phyloP scores from a whole-genome alignment of 1,140 invertebrate species.

The Diachasmimorpha longicaudata region DNA sequence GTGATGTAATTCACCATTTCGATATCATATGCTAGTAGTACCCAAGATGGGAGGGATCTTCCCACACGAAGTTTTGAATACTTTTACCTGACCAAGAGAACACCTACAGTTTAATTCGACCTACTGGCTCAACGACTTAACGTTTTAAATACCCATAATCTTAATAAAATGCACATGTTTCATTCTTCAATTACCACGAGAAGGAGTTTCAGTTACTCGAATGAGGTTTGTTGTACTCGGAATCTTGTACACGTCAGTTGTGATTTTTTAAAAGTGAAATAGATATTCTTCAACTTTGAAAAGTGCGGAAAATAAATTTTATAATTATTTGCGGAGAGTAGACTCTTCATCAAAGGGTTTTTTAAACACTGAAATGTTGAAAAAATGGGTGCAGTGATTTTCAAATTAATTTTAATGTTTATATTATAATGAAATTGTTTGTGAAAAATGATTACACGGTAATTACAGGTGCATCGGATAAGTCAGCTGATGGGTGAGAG shows the following conservation, averaged over 20 bases:
- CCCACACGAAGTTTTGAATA: conserved; percentile 29
- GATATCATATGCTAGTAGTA: conserved; percentile 42
- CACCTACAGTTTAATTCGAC: conserved; percentile 35
- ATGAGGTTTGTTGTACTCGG: conserved; percentile 36
- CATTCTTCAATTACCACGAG: conserved; percentile 39
- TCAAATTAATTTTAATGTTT: neutral
- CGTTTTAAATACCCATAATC: neutral
- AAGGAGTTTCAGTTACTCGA: conserved; percentile 29
- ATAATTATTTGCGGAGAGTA: too few species aligned
- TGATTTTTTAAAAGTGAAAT: neutral
- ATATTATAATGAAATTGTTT: neutral
- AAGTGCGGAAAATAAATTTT: neutral
- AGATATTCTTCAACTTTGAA: neutral
- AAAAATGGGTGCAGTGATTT: conserved; percentile 19
- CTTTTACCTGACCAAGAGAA: conserved; percentile 23
- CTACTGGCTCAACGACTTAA: conserved; percentile 25
- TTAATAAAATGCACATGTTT: conserved; percentile 51
- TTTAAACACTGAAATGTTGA: conserved; percentile 12
- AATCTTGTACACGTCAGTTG: neutral
- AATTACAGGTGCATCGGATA: conserved; percentile 59
- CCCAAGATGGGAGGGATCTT: conserved; percentile 51
- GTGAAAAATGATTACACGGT: neutral
- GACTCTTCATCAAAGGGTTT: too few species aligned
- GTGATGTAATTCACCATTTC: conserved; percentile 58
- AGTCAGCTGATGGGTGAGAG: conserved; percentile 62